Evolutionary conservation across 2,888 invertebrate genomes (phyloP), one percentile per base, ranked within the genome.

Genomic region (Pegoplata infirma): DNA sequence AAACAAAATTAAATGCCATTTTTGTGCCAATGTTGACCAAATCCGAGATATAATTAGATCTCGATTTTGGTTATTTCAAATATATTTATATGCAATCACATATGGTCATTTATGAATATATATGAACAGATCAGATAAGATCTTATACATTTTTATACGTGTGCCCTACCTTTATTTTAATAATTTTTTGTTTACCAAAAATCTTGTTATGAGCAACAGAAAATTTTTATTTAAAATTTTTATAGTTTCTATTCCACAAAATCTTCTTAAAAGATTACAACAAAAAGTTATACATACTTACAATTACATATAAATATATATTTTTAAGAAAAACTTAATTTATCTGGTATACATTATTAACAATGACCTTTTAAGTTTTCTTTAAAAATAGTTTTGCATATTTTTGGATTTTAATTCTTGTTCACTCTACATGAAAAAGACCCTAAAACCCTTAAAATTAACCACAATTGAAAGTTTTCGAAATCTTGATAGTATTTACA

Each of bases 401-500:
- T 40, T 63, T 23, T 16, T 40, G 23, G 40, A 3, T n/a, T n/a
- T n/a, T n/a, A 10, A 28, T 49, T 59, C 10, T 36, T 19, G n/a
- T 1, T n/a, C 0, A 6, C 0, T 23, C 14, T 12, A 21, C 0
- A 40, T 58, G 21, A 7, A 36, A 53, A 21, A 3, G 19, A 36
- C 53, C 58, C 47, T 14, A 10, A 58, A 58, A 56, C 21, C 59
- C 51, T 58, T 63, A 12, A 58, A 63, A 73, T 77, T 77, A 73
- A 63, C 68, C 73, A 53, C 67, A 77, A 73, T 77, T 77, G 68
- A 73, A 73, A 77, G 73, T 73, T 77, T 53, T 12, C n/a, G n/a
- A 46, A 53, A 63, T 63, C 63, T 46, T 58, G 44, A 46, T 63
- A 53, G 19, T 68, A 77, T 77, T 77, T 68, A 17, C 44, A 73